A percentile compares a stretch with the other conserved stretches of the same genome.
These are phyloP conservation scores for Notothenia coriiceps DNA, from an alignment of 2,113 vertebrate species.

Conservation along the genomic window DNA sequence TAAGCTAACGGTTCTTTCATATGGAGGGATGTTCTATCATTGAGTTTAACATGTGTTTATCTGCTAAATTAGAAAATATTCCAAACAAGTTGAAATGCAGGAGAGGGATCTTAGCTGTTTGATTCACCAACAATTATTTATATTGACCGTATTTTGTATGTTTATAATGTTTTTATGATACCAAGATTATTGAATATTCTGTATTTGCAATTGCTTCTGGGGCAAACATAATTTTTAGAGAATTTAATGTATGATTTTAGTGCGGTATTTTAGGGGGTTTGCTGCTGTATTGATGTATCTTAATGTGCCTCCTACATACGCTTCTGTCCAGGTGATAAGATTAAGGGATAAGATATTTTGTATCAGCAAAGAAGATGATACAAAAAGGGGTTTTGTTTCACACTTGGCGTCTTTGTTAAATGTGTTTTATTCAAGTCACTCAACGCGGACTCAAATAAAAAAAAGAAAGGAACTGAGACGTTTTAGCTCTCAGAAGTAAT, in stretches of 20 bases:
- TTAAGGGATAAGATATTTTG: neutral
- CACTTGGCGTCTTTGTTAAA: neutral
- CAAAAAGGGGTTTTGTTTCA: neutral
- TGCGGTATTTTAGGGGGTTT: constrained; percentile 3
- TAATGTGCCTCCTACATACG: neutral
- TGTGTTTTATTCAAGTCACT: neutral
- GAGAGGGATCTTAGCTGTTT: constrained; percentile 21
- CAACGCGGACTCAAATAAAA: neutral
- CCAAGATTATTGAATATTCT: constrained; percentile 12
- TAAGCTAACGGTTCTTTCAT: constrained; percentile 7
- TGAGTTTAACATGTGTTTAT: constrained; percentile 2
- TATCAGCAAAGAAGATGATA: neutral
- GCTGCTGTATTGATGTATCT: constrained; percentile 3
- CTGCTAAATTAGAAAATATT: constrained; percentile 49
- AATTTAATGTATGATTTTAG: constrained; percentile 16
- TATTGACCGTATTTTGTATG: constrained; percentile 25
- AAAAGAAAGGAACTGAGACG: neutral
- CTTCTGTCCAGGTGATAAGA: neutral
- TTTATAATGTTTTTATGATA: constrained; percentile 26
- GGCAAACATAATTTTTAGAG: constrained; percentile 4
- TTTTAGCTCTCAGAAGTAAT: neutral
- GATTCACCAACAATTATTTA: constrained; percentile 63
- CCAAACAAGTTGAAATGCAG: neutral
- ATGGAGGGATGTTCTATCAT: constrained; percentile 7
- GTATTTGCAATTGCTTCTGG: constrained; percentile 13